phyloP scores from a whole-genome alignment of 1,140 invertebrate species.

The Drosophila kurseongensis region DNA sequence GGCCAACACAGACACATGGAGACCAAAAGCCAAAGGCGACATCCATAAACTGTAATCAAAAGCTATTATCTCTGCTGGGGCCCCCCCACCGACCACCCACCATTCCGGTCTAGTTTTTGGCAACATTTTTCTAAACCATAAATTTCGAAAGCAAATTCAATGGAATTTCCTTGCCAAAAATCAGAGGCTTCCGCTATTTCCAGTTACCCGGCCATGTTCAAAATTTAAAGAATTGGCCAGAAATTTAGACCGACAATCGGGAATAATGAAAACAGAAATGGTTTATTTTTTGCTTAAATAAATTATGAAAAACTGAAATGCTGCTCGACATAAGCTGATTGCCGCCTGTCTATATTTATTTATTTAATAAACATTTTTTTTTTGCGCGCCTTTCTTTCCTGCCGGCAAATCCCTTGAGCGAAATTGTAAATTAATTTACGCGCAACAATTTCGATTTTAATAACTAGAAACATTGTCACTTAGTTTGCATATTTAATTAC shows the following conservation, averaged over 20 bases:
- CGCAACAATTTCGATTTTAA: slow-evolving; percentile 55
- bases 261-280: slow-evolving; percentile 28
- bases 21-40: slow-evolving; percentile 72
- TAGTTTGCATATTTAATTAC: slow-evolving; percentile 61
- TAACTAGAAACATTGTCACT: slow-evolving; percentile 60
- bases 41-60: slow-evolving; percentile 83
- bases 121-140: slow-evolving; percentile 77
- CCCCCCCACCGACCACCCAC: slow-evolving; percentile 23
- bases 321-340: slow-evolving; percentile 50
- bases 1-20: slow-evolving; percentile 28
- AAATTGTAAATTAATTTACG: slow-evolving; percentile 64
- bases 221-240: slow-evolving; percentile 54
- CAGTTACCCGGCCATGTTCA: slow-evolving; percentile 12
- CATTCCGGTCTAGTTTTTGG: slow-evolving; percentile 73
- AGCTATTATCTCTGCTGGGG: slow-evolving; percentile 78
- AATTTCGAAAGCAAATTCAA: slow-evolving; percentile 77
- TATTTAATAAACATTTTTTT: slow-evolving; percentile 44
- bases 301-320: slow-evolving; percentile 54
- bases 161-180: slow-evolving; percentile 79
- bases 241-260: slow-evolving; percentile 29
- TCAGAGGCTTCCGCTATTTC: slow-evolving; percentile 60
- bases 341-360: slow-evolving; percentile 38
- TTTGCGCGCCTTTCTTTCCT: not conserved
- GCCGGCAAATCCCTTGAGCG: slow-evolving; percentile 45
- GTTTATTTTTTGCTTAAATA: slow-evolving; percentile 18